phyloP scores from a whole-genome alignment of 1,140 invertebrate genomes.

The Acromyrmex charruanus region DNA sequence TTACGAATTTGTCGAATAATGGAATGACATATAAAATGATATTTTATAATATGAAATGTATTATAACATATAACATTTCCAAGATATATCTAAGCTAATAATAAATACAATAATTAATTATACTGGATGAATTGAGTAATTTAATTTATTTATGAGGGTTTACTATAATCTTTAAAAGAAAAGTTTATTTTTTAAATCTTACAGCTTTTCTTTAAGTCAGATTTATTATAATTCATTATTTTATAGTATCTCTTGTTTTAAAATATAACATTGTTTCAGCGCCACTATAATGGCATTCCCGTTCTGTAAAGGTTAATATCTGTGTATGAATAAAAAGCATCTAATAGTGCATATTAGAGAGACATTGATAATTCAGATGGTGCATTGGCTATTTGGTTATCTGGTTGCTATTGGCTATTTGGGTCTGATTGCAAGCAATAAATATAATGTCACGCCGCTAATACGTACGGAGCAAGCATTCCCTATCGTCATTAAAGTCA shows the following conservation, averaged over 20 bases:
- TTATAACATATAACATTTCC: not conserved
- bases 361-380: slow-evolving; percentile 1
- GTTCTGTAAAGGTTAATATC: not conserved
- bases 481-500: slow-evolving; percentile 20
- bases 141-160: not conserved
- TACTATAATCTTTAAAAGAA: no score
- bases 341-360: not conserved
- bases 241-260: no score
- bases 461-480: not conserved
- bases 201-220: no score
- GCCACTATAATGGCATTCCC: no score
- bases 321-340: slow-evolving; percentile 17
- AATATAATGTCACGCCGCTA: slow-evolving; percentile 5
- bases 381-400: not conserved
- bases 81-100: not conserved
- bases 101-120: not conserved
- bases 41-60: not conserved
- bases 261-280: no score
- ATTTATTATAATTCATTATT: no score
- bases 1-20: not conserved
- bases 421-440: not conserved
- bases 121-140: not conserved
- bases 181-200: no score
- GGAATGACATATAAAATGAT: not conserved
- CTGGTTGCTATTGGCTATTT: not conserved